Conservation (phyloP, 2,113 vertebrate genomes). For the Scytalopus superciliaris region DNA sequence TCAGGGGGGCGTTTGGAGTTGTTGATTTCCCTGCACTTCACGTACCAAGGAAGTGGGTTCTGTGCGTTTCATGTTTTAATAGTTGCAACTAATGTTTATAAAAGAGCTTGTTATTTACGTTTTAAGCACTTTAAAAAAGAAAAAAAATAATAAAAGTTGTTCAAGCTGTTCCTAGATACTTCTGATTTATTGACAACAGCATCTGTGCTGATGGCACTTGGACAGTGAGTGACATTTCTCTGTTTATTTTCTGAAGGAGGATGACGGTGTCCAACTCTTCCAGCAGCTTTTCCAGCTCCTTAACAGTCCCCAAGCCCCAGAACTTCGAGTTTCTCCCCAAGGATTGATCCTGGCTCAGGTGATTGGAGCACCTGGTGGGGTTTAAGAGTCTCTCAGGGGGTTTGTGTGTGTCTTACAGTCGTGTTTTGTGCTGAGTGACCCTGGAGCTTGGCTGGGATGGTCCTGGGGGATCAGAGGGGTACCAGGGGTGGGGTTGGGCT, state of each 20-base stretch:
- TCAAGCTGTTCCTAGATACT: constrained; percentile 67
- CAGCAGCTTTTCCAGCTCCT: background rate
- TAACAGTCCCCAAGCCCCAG: background rate
- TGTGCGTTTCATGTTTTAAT: constrained; percentile 69
- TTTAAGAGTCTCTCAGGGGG: background rate
- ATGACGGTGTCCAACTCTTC: background rate
- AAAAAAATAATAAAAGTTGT: constrained; percentile 72
- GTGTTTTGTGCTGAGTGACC: accelerated
- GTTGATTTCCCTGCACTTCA: background rate
- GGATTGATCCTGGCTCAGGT: background rate
- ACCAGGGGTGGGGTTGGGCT: background rate
- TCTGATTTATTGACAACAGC: constrained; percentile 51
- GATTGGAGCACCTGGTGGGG: accelerated
- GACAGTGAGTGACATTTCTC: constrained; percentile 21
- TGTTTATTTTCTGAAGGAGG: background rate
- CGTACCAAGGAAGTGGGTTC: background rate
- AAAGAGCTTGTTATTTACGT: constrained; percentile 79
- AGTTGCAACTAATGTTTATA: constrained; percentile 74
- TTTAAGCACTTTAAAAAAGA: constrained; percentile 80
- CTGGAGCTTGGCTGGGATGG: accelerated
- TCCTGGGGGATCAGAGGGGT: background rate
- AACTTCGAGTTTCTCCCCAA: accelerated
- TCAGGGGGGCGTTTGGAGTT: background rate
- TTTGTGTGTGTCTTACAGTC: accelerated
- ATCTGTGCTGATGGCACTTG: constrained; percentile 51